These are phyloP conservation scores for Petaurus breviceps DNA, from an alignment of 2,113 vertebrate species.

Conservation along the genomic window DNA sequence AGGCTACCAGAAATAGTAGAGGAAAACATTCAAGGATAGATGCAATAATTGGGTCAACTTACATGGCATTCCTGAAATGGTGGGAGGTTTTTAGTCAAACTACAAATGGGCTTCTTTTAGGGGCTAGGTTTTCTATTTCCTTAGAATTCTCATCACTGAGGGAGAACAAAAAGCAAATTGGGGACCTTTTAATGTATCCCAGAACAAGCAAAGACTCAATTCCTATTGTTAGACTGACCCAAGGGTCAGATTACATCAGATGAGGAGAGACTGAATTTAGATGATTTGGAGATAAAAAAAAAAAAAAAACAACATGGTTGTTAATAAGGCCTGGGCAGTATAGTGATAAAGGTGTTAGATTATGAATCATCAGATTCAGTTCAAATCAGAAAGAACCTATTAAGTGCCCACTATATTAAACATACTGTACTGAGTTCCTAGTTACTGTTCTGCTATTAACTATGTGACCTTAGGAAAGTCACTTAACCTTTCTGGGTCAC, in stretches of 20 bases:
- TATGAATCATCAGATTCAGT: neutral
- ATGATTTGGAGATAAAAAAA: neutral
- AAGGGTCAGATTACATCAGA: neutral
- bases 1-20: neutral
- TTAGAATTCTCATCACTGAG: slow-evolving; percentile 25
- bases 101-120: neutral
- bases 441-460: neutral
- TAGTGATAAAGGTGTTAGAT: neutral
- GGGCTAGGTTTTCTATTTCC: slow-evolving; percentile 13
- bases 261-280: neutral
- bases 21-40: slow-evolving; percentile 10
- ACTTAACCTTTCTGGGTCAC: neutral
- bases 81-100: slow-evolving; percentile 11
- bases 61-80: neutral
- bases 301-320: neutral
- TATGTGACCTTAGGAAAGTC: neutral
- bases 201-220: neutral
- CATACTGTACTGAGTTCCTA: neutral
- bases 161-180: slow-evolving; percentile 46
- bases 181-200: slow-evolving; percentile 21
- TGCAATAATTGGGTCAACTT: neutral
- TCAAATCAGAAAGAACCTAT: neutral
- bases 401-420: neutral
- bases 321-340: neutral
- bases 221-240: neutral